These are phyloP conservation scores for Desmophyllum pertusum DNA, from an alignment of 92 coral and sea anemone species.

Conservation along the genomic window DNA sequence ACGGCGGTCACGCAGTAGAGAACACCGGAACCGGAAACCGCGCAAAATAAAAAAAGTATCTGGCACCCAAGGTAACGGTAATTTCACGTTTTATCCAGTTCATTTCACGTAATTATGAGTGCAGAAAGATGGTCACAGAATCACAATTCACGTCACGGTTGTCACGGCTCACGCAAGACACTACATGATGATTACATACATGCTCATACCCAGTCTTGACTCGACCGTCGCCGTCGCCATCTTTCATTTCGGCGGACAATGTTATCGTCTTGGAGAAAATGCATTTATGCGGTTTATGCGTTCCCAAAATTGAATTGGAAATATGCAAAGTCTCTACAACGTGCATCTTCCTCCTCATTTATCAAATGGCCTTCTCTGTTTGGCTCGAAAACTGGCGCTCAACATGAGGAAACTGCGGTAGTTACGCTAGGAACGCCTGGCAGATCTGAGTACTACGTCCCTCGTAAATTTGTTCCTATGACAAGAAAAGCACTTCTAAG, in stretches of 20 bases:
- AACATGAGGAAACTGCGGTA: neutral
- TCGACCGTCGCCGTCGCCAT: neutral
- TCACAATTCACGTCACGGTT: no score
- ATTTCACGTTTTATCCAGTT: no score
- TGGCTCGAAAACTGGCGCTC: constrained; percentile 19
- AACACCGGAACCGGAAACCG: no score
- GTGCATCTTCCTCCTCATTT: constrained; percentile 34
- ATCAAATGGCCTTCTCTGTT: constrained; percentile 18
- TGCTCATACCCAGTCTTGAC: neutral
- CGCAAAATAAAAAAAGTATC: no score
- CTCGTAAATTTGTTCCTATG: constrained; percentile 84
- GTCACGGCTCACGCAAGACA: constrained; percentile 9
- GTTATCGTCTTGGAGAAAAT: neutral
- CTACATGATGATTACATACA: neutral
- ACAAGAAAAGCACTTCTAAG: constrained; percentile 80
- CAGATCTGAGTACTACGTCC: constrained; percentile 70
- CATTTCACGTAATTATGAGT: neutral
- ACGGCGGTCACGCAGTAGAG: no score
- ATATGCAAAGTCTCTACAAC: neutral
- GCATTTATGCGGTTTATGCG: neutral
- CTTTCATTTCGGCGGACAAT: neutral
- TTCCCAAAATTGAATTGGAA: constrained; percentile 16
- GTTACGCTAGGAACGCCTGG: constrained; percentile 33
- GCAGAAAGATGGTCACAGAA: neutral
- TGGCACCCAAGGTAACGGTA: no score